Conservation (phyloP, 2,888 invertebrate genomes). For the Rhimphoctona megacephalus region DNA sequence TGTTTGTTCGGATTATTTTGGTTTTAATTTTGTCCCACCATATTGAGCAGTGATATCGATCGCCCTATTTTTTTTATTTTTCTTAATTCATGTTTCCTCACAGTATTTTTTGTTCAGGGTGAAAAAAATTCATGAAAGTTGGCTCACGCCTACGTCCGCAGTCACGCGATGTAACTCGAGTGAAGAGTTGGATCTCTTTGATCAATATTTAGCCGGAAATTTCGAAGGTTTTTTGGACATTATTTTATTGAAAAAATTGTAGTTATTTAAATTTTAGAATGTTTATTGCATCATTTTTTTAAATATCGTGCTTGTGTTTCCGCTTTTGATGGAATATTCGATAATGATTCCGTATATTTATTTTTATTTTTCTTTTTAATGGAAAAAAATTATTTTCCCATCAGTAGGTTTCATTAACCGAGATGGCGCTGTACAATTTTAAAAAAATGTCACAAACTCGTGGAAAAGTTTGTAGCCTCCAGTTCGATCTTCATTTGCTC, state of each 20-base stretch:
- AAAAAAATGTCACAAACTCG: no score
- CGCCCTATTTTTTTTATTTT: background rate
- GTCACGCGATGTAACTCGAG: background rate
- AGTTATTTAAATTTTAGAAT: background rate
- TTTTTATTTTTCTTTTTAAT: background rate
- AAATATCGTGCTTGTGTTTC: no score
- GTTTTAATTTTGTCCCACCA: background rate
- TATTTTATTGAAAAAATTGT: background rate
- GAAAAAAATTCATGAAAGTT: background rate
- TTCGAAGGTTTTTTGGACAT: no score
- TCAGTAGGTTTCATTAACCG: no score
- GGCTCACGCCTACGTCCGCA: background rate
- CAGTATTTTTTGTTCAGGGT: background rate
- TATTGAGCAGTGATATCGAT: background rate
- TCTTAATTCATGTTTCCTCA: background rate
- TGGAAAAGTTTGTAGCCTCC: background rate
- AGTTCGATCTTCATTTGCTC: background rate
- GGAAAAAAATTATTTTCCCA: background rate
- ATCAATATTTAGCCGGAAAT: background rate
- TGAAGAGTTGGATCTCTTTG: background rate
- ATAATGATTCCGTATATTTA: background rate
- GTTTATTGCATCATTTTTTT: background rate
- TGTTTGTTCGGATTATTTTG: background rate
- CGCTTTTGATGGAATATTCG: no score
- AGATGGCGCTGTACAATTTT: background rate